Base-by-base conservation (phyloP, 1,140 invertebrate species). In the Cecropterus lyciades region DNA sequence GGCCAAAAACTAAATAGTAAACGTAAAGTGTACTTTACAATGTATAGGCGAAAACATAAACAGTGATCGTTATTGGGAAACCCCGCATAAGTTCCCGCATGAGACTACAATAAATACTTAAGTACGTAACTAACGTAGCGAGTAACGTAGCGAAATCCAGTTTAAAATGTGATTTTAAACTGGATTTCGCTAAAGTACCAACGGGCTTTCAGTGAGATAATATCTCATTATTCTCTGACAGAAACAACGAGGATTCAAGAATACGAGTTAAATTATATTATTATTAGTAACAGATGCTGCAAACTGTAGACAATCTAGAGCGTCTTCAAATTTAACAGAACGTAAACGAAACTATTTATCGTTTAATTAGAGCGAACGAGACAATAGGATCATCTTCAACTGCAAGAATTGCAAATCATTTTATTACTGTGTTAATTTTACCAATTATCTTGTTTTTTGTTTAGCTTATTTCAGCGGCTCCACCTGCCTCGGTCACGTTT, bases 301-400 rank as follows among this genome's bases (percentile, higher is more conserved):
- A 16, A 37, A 14, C 51, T 40, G 33, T 10, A 40, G 14, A 40
- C 24, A 14, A 30, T 16, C 9, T 15, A 8, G 30, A 55, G 30
- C 51, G 27, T 55, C 30, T 14, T 37, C 14, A 55, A n/a, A 55
- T 55, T 40, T 17, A 55, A 40, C 33, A 55, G 15, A 55, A 15
- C 13, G 51, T 37, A n/a, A 55, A 55, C 30, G 13, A 40, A 55
- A 55, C 30, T 55, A 55, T 55, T 55, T 55, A 33, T 16, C 51
- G 51, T 55, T 52, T 40, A 55, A 55, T 55, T 33, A 55, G 14
- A 8, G 13, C 15, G 24, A 53, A 9, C 14, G 14, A 53, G 30
- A 53, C 24, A 53, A 37, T 24, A 8, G 14, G 13, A 3, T 16
- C 20, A 14, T 53, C 14, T 33, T 33, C 8, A 37, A 53, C 17